A percentile compares a stretch with the other conserved stretches of the same genome.
These are phyloP conservation scores for Myzus persicae DNA, from an alignment of 1,140 invertebrate genomes.

Conservation along the genomic window DNA sequence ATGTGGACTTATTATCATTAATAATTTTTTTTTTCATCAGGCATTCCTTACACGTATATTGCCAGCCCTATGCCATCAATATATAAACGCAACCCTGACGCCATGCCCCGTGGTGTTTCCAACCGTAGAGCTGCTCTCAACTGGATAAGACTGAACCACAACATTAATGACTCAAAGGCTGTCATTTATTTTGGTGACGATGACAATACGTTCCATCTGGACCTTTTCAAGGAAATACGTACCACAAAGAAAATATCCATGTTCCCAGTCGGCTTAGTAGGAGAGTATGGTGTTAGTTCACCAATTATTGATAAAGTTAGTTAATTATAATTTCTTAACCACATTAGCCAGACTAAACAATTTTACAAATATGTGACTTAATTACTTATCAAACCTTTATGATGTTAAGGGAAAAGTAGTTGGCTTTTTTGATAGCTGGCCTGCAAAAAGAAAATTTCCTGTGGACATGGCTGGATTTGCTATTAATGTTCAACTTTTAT, in stretches of 20 bases:
- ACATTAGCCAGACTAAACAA: not conserved
- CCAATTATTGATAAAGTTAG: slow-evolving; percentile 74
- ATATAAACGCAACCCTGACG: slow-evolving; percentile 75
- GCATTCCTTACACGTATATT: slow-evolving; percentile 41
- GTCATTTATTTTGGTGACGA: slow-evolving; percentile 97
- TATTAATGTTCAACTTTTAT: slow-evolving; percentile 67
- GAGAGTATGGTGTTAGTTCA: slow-evolving; percentile 75
- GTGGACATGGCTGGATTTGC: slow-evolving; percentile 93
- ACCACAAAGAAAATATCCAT: slow-evolving; percentile 82
- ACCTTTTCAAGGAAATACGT: slow-evolving; percentile 87
- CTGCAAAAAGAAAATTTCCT: slow-evolving; percentile 82
- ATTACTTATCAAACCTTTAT: not conserved
- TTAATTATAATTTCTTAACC: not conserved
- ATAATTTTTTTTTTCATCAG: not conserved
- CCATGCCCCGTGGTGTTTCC: slow-evolving; percentile 88
- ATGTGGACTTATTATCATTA: not conserved
- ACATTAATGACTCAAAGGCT: slow-evolving; percentile 69
- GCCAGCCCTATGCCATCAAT: slow-evolving; percentile 77
- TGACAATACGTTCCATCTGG: slow-evolving; percentile 92
- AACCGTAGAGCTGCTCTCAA: slow-evolving; percentile 87
- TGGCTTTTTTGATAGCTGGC: slow-evolving; percentile 86
- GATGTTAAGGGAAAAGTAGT: slow-evolving; percentile 60
- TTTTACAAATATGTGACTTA: not conserved
- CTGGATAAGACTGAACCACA: slow-evolving; percentile 83
- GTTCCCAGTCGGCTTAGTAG: slow-evolving; percentile 87